Evolutionary conservation across 1,140 invertebrate species (phyloP), one percentile per base, ranked within the genome.

Genomic region (Drosophila hydei): DNA sequence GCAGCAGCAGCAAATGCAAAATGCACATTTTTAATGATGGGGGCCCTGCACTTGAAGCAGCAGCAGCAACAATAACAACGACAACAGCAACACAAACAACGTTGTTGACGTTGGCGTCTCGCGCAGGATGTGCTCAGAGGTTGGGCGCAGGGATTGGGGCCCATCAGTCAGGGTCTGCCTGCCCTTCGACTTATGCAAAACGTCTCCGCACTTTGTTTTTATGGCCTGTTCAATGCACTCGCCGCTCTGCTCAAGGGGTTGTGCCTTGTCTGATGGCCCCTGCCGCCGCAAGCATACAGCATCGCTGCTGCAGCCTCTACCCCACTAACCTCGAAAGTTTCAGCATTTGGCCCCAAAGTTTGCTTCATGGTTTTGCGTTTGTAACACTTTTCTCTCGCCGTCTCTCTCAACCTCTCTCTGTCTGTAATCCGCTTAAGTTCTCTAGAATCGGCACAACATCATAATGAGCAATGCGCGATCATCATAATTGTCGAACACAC

Each of bases 1-100:
- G 27, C 45, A 11, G 30, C 9, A 2, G 30, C 9, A 33, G 30
- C 30, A 33, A 59, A 81, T 81, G 74, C 62, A 67, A 88, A 87
- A 87, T 87, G 81, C 81, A 88, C 81, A 87, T 87, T 87, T 87
- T 87, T 87, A 87, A 87, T 87, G 83, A 85, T 67, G 70, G 40
- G 23, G 54, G 72, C 63, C 47, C 81, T 80, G 81, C 83, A 88
- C 81, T 87, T 88, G 77, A 88, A 65, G 48, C 70, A 56, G n/a
- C 45, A 73, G 56, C 55, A 40, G 14, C 30, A 56, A 62, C 70
- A 58, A 40, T 51, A 64, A 70, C 43, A 73, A 69, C 59, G 45
- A 33, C 38, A 62, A 27, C 33, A 38, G 38, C 42, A 67, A 55
- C 43, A 69, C 33, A 48, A 77, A 62, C 76, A 78, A 74, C 74